Conservation (phyloP, 2,797 vertebrate genomes). For the Epinephelus awoara region DNA sequence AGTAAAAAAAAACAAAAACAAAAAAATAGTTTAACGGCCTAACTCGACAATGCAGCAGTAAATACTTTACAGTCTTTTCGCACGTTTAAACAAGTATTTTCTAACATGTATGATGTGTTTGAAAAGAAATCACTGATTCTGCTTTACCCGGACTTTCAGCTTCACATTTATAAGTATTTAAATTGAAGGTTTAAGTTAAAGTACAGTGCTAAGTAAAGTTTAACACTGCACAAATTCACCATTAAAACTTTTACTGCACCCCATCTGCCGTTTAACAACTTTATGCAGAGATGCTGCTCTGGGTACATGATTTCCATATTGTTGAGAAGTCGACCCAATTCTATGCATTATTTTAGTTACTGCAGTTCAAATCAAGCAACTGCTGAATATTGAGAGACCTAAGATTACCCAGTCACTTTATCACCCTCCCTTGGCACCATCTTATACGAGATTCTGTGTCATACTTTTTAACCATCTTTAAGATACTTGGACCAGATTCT, state of each 20-base stretch:
- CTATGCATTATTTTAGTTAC: constrained; percentile 31
- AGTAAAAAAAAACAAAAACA: too few species aligned
- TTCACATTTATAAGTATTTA: constrained; percentile 3
- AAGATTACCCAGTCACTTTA: constrained; percentile 42
- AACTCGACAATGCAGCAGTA: too few species aligned
- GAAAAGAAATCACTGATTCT: too few species aligned
- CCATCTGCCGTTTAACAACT: constrained; percentile 29
- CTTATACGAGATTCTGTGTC: constrained; percentile 3
- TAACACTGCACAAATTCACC: constrained; percentile 22
- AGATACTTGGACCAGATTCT: constrained; percentile 9
- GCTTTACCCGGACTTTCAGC: too few species aligned
- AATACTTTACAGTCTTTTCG: too few species aligned
- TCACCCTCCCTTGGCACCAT: constrained; percentile 20
- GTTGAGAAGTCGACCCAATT: constrained; percentile 55
- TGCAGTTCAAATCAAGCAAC: constrained; percentile 44
- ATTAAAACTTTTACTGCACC: constrained; percentile 47
- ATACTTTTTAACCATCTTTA: constrained; percentile 22
- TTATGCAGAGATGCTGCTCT: constrained; percentile 33
- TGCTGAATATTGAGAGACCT: constrained; percentile 28
- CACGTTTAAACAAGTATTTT: too few species aligned
- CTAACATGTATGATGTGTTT: too few species aligned
- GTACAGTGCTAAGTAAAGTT: constrained; percentile 32
- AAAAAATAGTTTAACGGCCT: too few species aligned
- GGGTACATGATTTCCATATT: constrained; percentile 34
- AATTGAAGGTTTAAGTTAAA: constrained; percentile 4